Evolutionary conservation across 23 tunicate species (phyloP).

Genomic region (Halocynthia aurantium): DNA sequence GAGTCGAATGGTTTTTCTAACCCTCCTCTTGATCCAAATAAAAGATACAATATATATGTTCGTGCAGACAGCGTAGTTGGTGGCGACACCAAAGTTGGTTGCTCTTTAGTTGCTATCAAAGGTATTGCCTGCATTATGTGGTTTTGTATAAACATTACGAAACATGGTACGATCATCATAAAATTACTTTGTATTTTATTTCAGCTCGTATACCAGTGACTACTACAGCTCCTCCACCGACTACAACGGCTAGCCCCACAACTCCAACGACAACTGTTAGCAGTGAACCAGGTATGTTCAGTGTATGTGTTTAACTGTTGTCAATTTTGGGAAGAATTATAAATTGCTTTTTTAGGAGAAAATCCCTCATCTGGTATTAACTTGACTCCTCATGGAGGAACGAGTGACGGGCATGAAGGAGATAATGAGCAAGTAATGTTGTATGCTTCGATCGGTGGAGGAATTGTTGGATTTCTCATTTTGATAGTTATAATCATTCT

Average conservation of each 20-base stretch:
- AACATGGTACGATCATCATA: too few relatives aligned
- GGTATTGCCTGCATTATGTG: constrained; percentile 15
- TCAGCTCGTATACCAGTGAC: too few relatives aligned
- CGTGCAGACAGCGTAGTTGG: constrained; percentile 56
- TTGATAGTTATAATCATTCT: constrained; percentile 48
- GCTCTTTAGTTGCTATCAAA: constrained; percentile 62
- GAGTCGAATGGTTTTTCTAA: constrained; percentile 41
- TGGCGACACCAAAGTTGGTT: constrained; percentile 38
- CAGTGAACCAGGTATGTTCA: too few relatives aligned
- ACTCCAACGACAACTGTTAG: too few relatives aligned
- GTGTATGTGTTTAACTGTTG: too few relatives aligned
- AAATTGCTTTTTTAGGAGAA: too few relatives aligned
- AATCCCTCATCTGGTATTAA: too few relatives aligned
- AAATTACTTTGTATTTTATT: too few relatives aligned
- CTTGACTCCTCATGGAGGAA: too few relatives aligned
- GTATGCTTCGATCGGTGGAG: constrained; percentile 76
- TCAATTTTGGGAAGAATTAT: too few relatives aligned
- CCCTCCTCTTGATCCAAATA: constrained; percentile 87
- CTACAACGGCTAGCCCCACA: too few relatives aligned
- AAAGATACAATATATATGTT: constrained; percentile 63
- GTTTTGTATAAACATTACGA: neutral
- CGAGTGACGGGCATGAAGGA: neutral
- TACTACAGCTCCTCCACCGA: too few relatives aligned
- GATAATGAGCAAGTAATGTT: constrained; percentile 40
- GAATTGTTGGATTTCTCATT: constrained; percentile 36